Conservation (phyloP, 2,888 invertebrate genomes). For the Aleiodes testaceus region DNA sequence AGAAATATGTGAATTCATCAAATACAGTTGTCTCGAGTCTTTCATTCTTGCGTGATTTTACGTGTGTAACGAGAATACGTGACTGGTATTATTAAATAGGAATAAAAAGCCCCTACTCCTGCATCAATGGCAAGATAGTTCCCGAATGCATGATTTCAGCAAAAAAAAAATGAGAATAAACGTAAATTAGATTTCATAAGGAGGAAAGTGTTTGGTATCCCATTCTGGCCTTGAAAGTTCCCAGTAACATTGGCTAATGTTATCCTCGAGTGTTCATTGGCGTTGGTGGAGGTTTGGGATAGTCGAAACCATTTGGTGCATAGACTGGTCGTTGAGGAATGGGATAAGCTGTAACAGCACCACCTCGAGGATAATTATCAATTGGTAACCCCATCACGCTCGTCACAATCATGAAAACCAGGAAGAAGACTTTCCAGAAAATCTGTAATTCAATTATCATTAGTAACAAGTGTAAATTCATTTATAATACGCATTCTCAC, state of each 20-base stretch:
- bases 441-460: constrained; percentile 3
- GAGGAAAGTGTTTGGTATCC: constrained; percentile 11
- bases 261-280: not conserved
- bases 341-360: constrained; percentile 60
- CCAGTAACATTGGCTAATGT: not conserved
- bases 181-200: constrained; percentile 29
- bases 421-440: constrained; percentile 14
- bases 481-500: too few species aligned
- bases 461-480: too few species aligned
- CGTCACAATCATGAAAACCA: not conserved
- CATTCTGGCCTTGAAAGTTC: constrained; percentile 11
- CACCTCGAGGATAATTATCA: constrained; percentile 45
- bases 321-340: constrained; percentile 57
- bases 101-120: constrained; percentile 27
- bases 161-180: constrained; percentile 14
- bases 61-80: constrained; percentile 50
- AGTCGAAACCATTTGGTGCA: constrained; percentile 51
- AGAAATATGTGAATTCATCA: constrained; percentile 3
- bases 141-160: constrained; percentile 27
- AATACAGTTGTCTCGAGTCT: not conserved
- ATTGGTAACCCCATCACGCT: constrained; percentile 4
- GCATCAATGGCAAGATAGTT: not conserved
- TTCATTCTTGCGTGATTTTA: constrained; percentile 42
- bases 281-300: constrained; percentile 53
- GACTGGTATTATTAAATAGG: constrained; percentile 49